Base-by-base conservation (phyloP, 2,113 vertebrate genomes). In the Amblyopsis rosae region DNA sequence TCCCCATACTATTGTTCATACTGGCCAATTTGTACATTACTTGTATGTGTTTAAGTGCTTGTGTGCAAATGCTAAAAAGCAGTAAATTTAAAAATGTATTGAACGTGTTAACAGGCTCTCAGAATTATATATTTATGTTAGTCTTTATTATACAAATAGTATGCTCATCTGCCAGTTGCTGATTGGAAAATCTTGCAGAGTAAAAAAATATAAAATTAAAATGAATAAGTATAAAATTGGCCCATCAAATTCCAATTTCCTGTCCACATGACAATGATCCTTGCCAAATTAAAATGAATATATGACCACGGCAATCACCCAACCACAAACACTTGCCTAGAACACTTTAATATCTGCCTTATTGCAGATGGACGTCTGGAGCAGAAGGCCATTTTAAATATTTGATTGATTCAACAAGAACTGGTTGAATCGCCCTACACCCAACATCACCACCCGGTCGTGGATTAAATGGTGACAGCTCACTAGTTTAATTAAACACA, bases 321-420 rank as follows among this genome's bases (percentile, higher is more conserved):
- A 45, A 81, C 71, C 59, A 57, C 86, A 86, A 82, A 59, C 58
- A 73, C 66, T 72, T 57, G 73, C 67, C 73, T 70, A 82, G 62
- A 62, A 71, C 17, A 45, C 55, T 74, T 80, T 74, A 76, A 84
- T 86, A 90, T 87, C 81, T 72, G 50, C 54, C 69, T 69, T 46
- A 12, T 60, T 73, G 61, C 81, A 82, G 65, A 83, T 83, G 84
- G 72, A 12, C 70, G 76, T 76, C 56, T 59, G 57, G 17, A 83
- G 83, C 69, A 67, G 75, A 84, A 83, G 70, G 76, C 82, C 75
- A 74, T 82, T 78, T 74, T 59, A 83, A 88, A 82, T 89, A 86
- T 89, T 88, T 87, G 65, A 90, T 26, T 76, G 77, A 90, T 85
- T 89, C 83, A 89, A 81, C 75, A 13, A 83, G 72, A 82, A 88